Base-by-base conservation (phyloP, 2,888 invertebrate genomes). In the Schizaphis graminum region DNA sequence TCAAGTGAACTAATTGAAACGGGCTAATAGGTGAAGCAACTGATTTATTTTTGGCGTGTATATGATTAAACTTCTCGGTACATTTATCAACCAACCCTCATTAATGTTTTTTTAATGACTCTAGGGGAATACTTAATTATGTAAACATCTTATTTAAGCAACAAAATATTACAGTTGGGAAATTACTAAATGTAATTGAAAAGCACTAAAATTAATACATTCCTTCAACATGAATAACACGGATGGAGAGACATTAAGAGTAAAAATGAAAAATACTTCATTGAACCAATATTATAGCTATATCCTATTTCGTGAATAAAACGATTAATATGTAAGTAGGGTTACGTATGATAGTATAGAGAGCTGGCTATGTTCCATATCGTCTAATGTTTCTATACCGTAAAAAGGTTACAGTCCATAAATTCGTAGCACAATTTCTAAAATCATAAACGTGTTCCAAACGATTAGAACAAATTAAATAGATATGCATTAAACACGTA, bases 71-170 rank as follows among this genome's bases (percentile, higher is more conserved):
- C 57, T 85, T 57, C 56, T 85, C 44, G 57, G 28, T 86, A 86
- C 85, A 57, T 91, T 91, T 86, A 91, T 91, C 44, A 91, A 56
- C 28, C 85, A 44, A 85, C 56, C 91, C 91, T 28, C 53, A n/a
- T 57, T 41, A 41, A 44, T 67, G 24, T 91, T 57, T 44, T 53
- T 91, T 91, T 91, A 91, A 91, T n/a, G 57, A 91, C 44, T 85
- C 91, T 57, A n/a, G 91, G 57, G 44, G 26, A 85, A 47, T 85
- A 91, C 57, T 85, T 57, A 91, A 91, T 91, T 57, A 86, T 13
- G 47, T 41, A 16, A 35, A 44, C 85, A 57, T 91, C 47, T 85
- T 56, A 57, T 49, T 86, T 86, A 41, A 13, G 53, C 11, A 44
- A 85, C 56, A n/a, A 57, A 84, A 56, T 91, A 84, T 26, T 24